A percentile compares a stretch with the other conserved stretches of the same genome.
Evolutionary conservation across 2,888 invertebrate species (phyloP).

Genomic region (Drosophila incognita): DNA sequence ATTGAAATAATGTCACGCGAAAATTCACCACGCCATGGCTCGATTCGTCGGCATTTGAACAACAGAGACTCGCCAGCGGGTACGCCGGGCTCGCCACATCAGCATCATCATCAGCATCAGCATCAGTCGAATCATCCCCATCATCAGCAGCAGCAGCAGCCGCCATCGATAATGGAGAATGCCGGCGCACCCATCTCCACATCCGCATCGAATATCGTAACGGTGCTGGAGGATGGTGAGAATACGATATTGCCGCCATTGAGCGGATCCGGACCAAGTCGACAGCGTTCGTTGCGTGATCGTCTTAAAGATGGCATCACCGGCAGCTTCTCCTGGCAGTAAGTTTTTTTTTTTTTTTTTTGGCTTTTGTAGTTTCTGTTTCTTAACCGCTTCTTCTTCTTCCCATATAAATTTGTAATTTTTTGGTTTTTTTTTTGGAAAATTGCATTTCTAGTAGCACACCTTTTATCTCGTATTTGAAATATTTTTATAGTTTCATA

Average conservation of each 20-base stretch:
- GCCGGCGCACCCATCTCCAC: slow-evolving; percentile 76
- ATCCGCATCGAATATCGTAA: slow-evolving; percentile 82
- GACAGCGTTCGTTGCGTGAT: slow-evolving; percentile 92
- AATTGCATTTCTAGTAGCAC: slow-evolving; percentile 23
- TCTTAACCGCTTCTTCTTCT: slow-evolving; percentile 36
- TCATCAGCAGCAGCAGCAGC: slow-evolving; percentile 59
- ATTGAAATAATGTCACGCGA: slow-evolving; percentile 82
- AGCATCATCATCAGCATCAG: slow-evolving; percentile 60
- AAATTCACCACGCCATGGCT: slow-evolving; percentile 84
- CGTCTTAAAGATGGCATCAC: slow-evolving; percentile 92
- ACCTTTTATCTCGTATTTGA: slow-evolving; percentile 9
- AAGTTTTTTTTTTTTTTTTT: slow-evolving; percentile 85
- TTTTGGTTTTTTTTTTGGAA: not conserved
- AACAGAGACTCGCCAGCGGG: slow-evolving; percentile 64
- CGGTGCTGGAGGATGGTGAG: slow-evolving; percentile 81
- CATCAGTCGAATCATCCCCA: slow-evolving; percentile 64
- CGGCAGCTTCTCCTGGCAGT: slow-evolving; percentile 93
- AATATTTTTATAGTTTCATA: slow-evolving; percentile 19
- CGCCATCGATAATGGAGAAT: slow-evolving; percentile 81
- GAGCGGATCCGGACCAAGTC: slow-evolving; percentile 87
- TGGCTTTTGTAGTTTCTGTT: slow-evolving; percentile 47
- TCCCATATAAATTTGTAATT: slow-evolving; percentile 27
- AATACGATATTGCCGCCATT: slow-evolving; percentile 83
- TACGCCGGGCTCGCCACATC: slow-evolving; percentile 71
- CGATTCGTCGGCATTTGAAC: slow-evolving; percentile 72